A percentile compares a stretch with the other conserved stretches of the same genome.
Conservation (phyloP, 2,888 invertebrate genomes). For the Leucoptera coffeella region DNA sequence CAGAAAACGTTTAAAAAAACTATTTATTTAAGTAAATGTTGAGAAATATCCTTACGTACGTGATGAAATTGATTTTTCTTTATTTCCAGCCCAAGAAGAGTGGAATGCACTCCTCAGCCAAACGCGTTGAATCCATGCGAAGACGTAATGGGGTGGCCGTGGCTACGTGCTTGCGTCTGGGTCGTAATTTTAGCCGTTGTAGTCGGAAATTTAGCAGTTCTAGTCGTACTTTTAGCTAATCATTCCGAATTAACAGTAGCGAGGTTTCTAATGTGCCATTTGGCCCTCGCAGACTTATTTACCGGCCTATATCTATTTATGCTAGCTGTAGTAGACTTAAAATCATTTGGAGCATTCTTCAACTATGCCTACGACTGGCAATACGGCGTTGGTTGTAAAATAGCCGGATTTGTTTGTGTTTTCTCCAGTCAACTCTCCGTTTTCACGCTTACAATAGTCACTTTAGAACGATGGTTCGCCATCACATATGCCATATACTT, state of each 20-base stretch:
- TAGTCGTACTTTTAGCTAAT: constrained; percentile 67
- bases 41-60: too few species aligned
- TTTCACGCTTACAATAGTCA: constrained; percentile 79
- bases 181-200: constrained; percentile 76
- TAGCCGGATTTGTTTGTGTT: constrained; percentile 83
- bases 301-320: constrained; percentile 80
- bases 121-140: constrained; percentile 85
- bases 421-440: constrained; percentile 84
- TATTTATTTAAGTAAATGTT: too few species aligned
- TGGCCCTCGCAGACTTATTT: constrained; percentile 84
- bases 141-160: constrained; percentile 80
- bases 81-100: constrained; percentile 22
- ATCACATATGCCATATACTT: constrained; percentile 79
- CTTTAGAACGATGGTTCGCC: constrained; percentile 79
- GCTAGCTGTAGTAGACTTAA: constrained; percentile 76
- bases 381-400: constrained; percentile 70
- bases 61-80: not conserved
- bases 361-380: constrained; percentile 91
- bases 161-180: constrained; percentile 80
- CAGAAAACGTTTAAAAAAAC: too few species aligned
- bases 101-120: constrained; percentile 67
- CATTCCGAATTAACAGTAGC: constrained; percentile 36
- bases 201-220: constrained; percentile 76
- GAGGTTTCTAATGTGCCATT: constrained; percentile 55
- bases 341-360: constrained; percentile 81